Evolutionary conservation across 2,888 invertebrate species (phyloP), one percentile per base, ranked within the genome.

Genomic region (Kuschelorhynchus macadamiae): DNA sequence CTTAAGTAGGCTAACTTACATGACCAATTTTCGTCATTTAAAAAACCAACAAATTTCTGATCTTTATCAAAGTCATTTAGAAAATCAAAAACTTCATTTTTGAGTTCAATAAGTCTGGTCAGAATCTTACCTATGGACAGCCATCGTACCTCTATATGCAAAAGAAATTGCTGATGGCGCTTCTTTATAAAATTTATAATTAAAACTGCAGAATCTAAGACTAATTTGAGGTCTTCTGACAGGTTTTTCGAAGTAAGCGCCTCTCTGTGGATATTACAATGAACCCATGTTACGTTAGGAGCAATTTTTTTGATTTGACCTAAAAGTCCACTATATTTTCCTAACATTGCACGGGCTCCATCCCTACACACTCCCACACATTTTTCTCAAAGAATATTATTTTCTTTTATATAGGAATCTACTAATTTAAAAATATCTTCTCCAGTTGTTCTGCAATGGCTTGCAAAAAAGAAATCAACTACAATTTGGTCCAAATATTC

Each of bases 291-390:
- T 72, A 53, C 50, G 14, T 25, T 44, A 36, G 66, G 71, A 70
- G 74, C 73, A 59, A 71, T 74, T 9, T 32, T 14, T 72, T 75
- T 75, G 52, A 71, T 44, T 32, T 71, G 64, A 18, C 68, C 49
- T 49, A 61, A 67, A 44, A 75, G 50, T 44, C 72, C 71, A 41
- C 63, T 71, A 21, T 67, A 67, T 5, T 72, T 74, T 42, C 72
- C 70, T 8, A 70, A 42, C 70, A 75, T 74, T 16, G 72, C 59
- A 21, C 61, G 67, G 57, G 70, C 72, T 53, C 70, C 72, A 14
- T 55, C 55, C 1, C 41, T 41, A n/a, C 41, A 55, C 8, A 41
- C 63, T 39, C 60, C 63, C 67, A 71, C 53, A 53, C 68, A 71
- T 57, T 71, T 66, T 9, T 63, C 36, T 53, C 68, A 69, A 52